These are phyloP conservation scores for Argyresthia goedartella DNA, from an alignment of 2,888 invertebrate genomes.

Conservation along the genomic window DNA sequence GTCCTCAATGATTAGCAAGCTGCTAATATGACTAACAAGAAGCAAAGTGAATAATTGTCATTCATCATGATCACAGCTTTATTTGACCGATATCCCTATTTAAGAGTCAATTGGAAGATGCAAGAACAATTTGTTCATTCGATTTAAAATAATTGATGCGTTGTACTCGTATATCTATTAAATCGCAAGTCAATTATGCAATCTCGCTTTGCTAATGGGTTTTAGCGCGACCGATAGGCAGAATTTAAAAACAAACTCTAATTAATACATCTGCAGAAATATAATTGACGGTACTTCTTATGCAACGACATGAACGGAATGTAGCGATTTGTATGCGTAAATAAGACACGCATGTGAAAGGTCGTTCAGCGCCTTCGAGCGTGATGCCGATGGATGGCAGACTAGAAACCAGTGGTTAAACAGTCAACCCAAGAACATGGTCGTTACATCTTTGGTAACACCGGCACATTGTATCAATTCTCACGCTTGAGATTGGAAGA, in stretches of 20 bases:
- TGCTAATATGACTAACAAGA: too few species aligned
- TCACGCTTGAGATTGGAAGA: neutral
- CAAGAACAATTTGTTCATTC: neutral
- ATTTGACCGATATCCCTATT: neutral
- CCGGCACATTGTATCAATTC: too few species aligned
- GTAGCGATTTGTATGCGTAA: neutral
- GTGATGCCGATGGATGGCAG: neutral
- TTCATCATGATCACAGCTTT: too few species aligned
- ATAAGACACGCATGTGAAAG: constrained; percentile 1
- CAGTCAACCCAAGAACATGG: neutral
- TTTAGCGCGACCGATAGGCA: neutral
- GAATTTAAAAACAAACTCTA: neutral
- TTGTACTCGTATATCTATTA: neutral
- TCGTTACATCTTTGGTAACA: too few species aligned
- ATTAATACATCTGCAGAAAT: constrained; percentile 4
- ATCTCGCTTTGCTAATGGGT: neutral
- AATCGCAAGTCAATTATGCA: neutral
- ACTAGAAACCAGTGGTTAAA: neutral
- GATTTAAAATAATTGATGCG: neutral
- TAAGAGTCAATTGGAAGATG: neutral
- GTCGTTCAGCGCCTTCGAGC: neutral
- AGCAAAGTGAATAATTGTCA: too few species aligned
- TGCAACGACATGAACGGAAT: neutral
- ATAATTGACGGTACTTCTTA: neutral
- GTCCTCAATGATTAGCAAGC: too few species aligned